phyloP scores from a whole-genome alignment of 2,113 vertebrate genomes.

The Carettochelys insculpta region DNA sequence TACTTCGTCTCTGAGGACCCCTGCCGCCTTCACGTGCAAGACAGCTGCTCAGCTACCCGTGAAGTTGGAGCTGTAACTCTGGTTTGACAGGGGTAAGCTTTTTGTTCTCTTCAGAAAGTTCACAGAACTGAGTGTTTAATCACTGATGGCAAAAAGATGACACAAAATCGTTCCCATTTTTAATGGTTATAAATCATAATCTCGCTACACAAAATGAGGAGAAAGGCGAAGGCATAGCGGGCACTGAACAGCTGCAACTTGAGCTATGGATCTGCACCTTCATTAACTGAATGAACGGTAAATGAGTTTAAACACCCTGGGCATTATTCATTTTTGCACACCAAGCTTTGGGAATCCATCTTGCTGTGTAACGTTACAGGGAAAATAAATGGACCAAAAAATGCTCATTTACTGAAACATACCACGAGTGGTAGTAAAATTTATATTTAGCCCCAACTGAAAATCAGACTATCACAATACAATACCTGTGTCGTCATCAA shows the following conservation, averaged over 20 bases:
- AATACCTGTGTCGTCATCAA: not conserved
- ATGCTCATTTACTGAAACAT: not conserved
- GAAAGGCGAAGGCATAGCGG: not conserved
- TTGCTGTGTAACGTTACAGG: not conserved
- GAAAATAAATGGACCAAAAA: constrained; percentile 11
- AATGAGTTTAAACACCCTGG: constrained; percentile 3
- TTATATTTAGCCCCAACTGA: not conserved
- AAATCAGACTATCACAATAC: not conserved
- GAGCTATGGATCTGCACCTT: constrained; percentile 5
- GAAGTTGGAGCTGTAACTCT: not conserved
- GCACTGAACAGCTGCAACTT: not conserved
- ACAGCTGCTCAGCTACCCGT: constrained; percentile 5
- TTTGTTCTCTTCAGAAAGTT: not conserved
- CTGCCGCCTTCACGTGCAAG: not conserved
- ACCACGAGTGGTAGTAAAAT: not conserved
- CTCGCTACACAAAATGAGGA: not conserved
- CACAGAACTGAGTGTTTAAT: not conserved
- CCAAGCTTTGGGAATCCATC: constrained; percentile 13
- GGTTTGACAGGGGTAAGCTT: constrained; percentile 9
- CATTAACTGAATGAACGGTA: not conserved
- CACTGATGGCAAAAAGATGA: constrained; percentile 26
- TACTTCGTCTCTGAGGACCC: not conserved
- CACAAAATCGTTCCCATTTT: not conserved
- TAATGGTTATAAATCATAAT: not conserved
- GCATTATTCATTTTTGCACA: not conserved